phyloP scores from a whole-genome alignment of 2,888 invertebrate species.

The Mycogona germanica region DNA sequence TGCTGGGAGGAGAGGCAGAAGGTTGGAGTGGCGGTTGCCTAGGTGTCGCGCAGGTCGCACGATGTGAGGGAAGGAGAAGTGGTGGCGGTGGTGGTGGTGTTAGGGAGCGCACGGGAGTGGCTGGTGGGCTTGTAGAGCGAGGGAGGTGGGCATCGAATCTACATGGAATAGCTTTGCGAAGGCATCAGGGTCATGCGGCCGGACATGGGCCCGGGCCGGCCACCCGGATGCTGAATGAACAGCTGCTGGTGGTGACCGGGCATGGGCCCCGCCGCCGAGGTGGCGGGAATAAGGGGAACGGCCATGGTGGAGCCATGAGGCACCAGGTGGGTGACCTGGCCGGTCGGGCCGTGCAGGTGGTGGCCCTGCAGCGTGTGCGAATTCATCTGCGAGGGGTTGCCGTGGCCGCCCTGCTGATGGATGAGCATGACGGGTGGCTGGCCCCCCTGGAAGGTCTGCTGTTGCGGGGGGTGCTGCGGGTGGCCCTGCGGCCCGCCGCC shows the following conservation, averaged over 20 bases:
- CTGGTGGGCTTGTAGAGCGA: too few species aligned
- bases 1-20: too few species aligned
- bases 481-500: slow-evolving; percentile 2
- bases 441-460: background rate
- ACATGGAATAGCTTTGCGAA: too few species aligned
- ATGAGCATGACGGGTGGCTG: slow-evolving; percentile 12
- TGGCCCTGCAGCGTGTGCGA: slow-evolving; percentile 18
- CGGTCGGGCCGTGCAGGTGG: slow-evolving; percentile 14
- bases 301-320: slow-evolving; percentile 18
- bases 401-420: slow-evolving; percentile 11
- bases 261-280: slow-evolving; percentile 13
- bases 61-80: too few species aligned
- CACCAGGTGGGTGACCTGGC: slow-evolving; percentile 15
- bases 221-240: slow-evolving; percentile 24
- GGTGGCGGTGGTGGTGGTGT: too few species aligned
- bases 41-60: too few species aligned
- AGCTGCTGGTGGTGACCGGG: slow-evolving; percentile 16
- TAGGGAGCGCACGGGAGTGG: background rate
- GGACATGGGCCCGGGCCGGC: slow-evolving; percentile 7
- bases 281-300: slow-evolving; percentile 15
- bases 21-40: too few species aligned
- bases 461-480: slow-evolving; percentile 4
- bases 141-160: too few species aligned
- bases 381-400: slow-evolving; percentile 2
- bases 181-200: too few species aligned